A percentile compares a stretch with the other conserved stretches of the same genome.
These are phyloP conservation scores for Pseudoips prasinana DNA, from an alignment of 2,888 invertebrate genomes.

Conservation along the genomic window DNA sequence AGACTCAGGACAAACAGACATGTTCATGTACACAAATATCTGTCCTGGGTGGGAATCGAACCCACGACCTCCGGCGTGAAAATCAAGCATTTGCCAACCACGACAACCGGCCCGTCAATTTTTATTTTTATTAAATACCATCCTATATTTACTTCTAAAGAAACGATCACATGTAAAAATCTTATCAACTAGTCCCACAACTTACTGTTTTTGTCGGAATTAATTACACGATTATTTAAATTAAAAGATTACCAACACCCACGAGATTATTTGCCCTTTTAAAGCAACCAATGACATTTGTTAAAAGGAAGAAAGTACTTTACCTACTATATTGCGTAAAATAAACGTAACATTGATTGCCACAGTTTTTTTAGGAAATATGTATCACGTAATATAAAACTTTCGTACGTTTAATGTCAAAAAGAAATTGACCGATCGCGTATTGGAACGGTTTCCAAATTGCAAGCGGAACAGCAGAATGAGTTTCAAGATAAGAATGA, in stretches of 20 bases:
- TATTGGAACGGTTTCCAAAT: slow-evolving; percentile 27
- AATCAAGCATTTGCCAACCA: no score
- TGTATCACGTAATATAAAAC: slow-evolving; percentile 28
- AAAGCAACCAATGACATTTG: slow-evolving; percentile 30
- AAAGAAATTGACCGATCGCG: slow-evolving; percentile 31
- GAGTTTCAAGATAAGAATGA: not conserved
- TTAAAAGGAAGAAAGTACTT: slow-evolving; percentile 25
- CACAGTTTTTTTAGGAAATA: slow-evolving; percentile 28
- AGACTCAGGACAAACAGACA: no score
- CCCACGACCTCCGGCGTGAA: no score
- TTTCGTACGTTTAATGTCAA: slow-evolving; percentile 28
- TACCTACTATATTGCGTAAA: slow-evolving; percentile 19
- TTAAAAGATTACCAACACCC: slow-evolving; percentile 8
- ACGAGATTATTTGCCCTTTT: slow-evolving; percentile 29
- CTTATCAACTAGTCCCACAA: no score
- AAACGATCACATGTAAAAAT: no score
- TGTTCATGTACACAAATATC: no score
- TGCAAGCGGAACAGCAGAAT: slow-evolving; percentile 10
- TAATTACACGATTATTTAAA: slow-evolving; percentile 10
- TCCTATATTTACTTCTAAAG: no score
- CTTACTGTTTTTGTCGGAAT: not conserved
- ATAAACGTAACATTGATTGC: slow-evolving; percentile 11
- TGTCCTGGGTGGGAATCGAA: no score
- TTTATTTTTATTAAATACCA: no score
- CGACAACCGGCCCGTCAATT: no score